These are phyloP conservation scores for Sterna hirundo DNA, from an alignment of 2,113 vertebrate genomes.

Conservation along the genomic window DNA sequence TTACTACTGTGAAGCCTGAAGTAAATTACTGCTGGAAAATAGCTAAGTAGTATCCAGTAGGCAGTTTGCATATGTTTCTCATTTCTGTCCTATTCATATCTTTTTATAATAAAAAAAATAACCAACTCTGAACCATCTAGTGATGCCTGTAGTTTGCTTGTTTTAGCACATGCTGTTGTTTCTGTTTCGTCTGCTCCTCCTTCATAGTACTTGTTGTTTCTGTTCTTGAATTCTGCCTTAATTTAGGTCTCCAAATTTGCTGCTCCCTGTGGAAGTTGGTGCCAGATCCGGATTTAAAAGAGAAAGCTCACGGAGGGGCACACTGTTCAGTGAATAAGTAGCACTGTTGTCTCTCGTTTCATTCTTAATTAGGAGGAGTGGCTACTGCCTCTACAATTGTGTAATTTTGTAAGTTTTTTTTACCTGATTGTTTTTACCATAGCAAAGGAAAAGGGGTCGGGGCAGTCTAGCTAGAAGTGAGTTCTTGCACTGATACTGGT, in stretches of 20 bases:
- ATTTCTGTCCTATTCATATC: not conserved
- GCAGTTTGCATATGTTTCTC: not conserved
- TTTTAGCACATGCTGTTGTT: not conserved
- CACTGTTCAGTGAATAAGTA: not conserved
- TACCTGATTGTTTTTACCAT: not conserved
- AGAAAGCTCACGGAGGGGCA: not conserved
- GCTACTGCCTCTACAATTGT: not conserved
- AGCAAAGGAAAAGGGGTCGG: rapidly evolving
- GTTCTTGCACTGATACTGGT: not conserved
- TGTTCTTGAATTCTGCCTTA: not conserved
- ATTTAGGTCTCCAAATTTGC: not conserved
- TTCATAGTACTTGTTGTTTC: not conserved
- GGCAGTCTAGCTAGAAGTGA: not conserved
- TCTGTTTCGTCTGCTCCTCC: not conserved
- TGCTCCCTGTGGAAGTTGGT: not conserved
- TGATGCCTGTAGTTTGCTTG: not conserved
- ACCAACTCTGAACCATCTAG: not conserved
- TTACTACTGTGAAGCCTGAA: not conserved
- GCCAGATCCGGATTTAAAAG: not conserved
- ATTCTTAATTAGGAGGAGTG: not conserved
- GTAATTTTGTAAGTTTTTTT: not conserved
- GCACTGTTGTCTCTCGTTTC: not conserved
- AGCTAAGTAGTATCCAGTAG: not conserved
- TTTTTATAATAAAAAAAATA: not conserved
- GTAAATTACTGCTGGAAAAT: not conserved